phyloP scores from a whole-genome alignment of 1,140 invertebrate species.

The Drosophila pallidifrons region DNA sequence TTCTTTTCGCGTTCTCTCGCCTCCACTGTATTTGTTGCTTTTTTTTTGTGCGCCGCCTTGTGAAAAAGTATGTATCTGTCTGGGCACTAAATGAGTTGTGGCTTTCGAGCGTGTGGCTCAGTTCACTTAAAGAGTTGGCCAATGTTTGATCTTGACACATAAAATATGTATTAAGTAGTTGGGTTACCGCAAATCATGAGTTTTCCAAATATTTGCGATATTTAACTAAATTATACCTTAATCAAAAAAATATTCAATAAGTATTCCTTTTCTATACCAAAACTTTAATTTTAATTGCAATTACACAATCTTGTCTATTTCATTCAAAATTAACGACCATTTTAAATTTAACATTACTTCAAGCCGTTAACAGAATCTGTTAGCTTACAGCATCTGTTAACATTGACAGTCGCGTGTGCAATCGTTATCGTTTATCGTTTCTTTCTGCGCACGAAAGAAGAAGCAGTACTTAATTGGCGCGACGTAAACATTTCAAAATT shows the following conservation, averaged over 20 bases:
- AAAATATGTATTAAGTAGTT: background rate
- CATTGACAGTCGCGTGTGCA: background rate
- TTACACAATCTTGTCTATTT: background rate
- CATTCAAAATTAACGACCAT: background rate
- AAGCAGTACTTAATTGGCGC: slow-evolving; percentile 1
- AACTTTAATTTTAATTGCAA: background rate
- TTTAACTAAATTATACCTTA: background rate
- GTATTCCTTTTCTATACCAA: too few species aligned
- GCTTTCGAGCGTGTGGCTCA: slow-evolving; percentile 24
- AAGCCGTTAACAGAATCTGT: slow-evolving; percentile 16
- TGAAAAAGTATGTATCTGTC: slow-evolving; percentile 41
- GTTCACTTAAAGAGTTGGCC: slow-evolving; percentile 31
- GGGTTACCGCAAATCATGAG: background rate
- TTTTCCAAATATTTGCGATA: background rate
- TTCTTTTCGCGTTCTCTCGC: slow-evolving; percentile 64
- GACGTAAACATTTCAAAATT: background rate
- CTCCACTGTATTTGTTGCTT: slow-evolving; percentile 36
- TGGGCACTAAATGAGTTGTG: slow-evolving; percentile 49
- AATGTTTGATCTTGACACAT: slow-evolving; percentile 17
- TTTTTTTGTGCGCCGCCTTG: slow-evolving; percentile 21
- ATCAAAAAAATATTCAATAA: background rate
- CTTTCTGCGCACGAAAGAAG: slow-evolving; percentile 22
- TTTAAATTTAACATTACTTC: slow-evolving; percentile 9
- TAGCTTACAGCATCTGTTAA: slow-evolving; percentile 13
- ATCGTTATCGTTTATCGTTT: slow-evolving; percentile 29